Evolutionary conservation across 2,113 vertebrate species (phyloP).

Genomic region (Semicossyphus pulcher): DNA sequence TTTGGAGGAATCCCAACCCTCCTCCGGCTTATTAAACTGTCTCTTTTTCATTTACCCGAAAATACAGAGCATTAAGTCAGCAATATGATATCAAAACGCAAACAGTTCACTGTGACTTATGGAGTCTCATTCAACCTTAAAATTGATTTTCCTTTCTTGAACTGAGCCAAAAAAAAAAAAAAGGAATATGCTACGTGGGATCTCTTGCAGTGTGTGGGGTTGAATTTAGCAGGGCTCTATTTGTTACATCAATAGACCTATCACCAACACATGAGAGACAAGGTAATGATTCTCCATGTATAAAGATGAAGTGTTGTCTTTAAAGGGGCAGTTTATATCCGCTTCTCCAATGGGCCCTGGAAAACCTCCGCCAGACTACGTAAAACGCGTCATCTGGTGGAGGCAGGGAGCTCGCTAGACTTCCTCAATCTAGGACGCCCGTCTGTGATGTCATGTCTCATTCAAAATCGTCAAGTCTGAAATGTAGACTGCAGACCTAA

Average conservation of each 20-base stretch:
- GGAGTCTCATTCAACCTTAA: conserved; percentile 45
- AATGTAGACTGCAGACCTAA: no score
- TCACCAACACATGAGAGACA: conserved; percentile 47
- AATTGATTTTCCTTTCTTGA: conserved; percentile 43
- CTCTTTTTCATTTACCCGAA: conserved; percentile 20
- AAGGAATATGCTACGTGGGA: neutral
- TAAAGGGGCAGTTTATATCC: no score
- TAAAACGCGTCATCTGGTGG: no score
- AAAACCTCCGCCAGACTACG: no score
- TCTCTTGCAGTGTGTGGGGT: conserved; percentile 31
- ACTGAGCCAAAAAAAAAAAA: conserved; percentile 21
- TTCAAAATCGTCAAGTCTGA: no score
- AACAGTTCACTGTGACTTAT: conserved; percentile 30
- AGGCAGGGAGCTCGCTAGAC: no score
- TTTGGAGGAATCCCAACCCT: conserved; percentile 19
- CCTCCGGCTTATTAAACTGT: conserved; percentile 3
- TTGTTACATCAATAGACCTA: conserved; percentile 52
- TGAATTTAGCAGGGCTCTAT: conserved; percentile 50
- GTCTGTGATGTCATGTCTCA: no score
- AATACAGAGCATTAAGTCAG: conserved; percentile 19
- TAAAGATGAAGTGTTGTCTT: conserved; percentile 47
- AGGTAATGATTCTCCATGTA: conserved; percentile 42
- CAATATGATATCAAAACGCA: conserved; percentile 10
- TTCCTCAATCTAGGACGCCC: no score
- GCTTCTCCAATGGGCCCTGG: no score